Base-by-base conservation (phyloP, 1,140 invertebrate genomes). In the Camponotus floridanus region DNA sequence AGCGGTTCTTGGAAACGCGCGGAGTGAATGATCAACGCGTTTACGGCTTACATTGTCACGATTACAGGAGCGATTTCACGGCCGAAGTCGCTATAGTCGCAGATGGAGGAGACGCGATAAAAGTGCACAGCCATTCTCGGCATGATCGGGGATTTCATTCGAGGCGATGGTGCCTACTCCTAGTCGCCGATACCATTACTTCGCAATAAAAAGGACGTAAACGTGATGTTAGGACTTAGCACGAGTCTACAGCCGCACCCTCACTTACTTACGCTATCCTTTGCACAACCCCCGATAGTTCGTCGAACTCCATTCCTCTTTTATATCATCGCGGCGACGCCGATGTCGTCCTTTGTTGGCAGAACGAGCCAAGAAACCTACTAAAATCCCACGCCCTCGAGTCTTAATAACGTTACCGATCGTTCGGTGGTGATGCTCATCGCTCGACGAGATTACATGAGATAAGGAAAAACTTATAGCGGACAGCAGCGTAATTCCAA, bases 151-250 rank as follows among this genome's bases (percentile, higher is more conserved):
- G 51, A 85, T 70, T 78, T 81, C 31, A 65, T 64, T 26, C 18
- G 18, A 74, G 70, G 59, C 39, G 64, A 86, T 51, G 64, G 64
- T 85, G 88, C 51, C 64, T 83, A 91, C 65, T 74, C n/a, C 6
- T 78, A 64, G 89, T 87, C 86, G 87, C 55, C 88, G 83, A 92
- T 92, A 87, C 62, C 87, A 89, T 92, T 92, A 92, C 76, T 86
- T 57, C 11, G 65, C 71, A 79, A 67, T 90, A 87, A 90, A 91
- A 88, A 86, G 48, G 85, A 33, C 86, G 73, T 89, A 89, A 90
- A 87, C 79, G 87, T 42, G 81, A 61, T 55, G 73, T 89, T 86
- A 88, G 73, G 73, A 87, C 59, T 76, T 61, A 70, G 9, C 31
- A 11, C 62, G 26, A n/a, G 31, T 81, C 26, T 31, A 11, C 42